Conservation (phyloP, 2,113 vertebrate genomes). For the Actenoides lindsayi region DNA sequence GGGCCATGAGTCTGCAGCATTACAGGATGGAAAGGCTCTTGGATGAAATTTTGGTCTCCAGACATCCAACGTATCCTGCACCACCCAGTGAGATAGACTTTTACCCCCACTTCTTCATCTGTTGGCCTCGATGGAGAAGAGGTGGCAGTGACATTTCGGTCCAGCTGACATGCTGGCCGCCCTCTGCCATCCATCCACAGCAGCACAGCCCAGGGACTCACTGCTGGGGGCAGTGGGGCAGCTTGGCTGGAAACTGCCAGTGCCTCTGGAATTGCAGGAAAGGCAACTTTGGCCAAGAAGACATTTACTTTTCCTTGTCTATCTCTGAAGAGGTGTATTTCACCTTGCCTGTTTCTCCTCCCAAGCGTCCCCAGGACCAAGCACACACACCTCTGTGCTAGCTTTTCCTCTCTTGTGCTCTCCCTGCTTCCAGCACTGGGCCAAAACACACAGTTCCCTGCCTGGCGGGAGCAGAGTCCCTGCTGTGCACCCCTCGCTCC, state of each 20-base stretch:
- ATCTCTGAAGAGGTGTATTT: neutral
- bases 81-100: neutral
- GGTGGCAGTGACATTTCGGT: neutral
- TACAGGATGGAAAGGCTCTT: neutral
- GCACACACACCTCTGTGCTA: accelerated
- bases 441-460: neutral
- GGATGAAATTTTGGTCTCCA: neutral
- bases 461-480: neutral
- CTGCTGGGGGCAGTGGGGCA: neutral
- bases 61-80: neutral
- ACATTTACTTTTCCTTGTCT: neutral
- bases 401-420: neutral
- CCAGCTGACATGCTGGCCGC: accelerated
- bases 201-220: neutral
- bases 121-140: neutral
- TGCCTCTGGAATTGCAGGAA: neutral
- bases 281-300: neutral
- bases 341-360: neutral
- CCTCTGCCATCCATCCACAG: neutral
- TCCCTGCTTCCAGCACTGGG: neutral
- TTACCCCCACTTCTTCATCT: neutral
- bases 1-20: neutral
- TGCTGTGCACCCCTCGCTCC: neutral
- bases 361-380: neutral
- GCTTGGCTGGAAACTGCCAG: neutral